phyloP scores from a whole-genome alignment of 2,888 invertebrate species.

The Penaeus monodon region DNA sequence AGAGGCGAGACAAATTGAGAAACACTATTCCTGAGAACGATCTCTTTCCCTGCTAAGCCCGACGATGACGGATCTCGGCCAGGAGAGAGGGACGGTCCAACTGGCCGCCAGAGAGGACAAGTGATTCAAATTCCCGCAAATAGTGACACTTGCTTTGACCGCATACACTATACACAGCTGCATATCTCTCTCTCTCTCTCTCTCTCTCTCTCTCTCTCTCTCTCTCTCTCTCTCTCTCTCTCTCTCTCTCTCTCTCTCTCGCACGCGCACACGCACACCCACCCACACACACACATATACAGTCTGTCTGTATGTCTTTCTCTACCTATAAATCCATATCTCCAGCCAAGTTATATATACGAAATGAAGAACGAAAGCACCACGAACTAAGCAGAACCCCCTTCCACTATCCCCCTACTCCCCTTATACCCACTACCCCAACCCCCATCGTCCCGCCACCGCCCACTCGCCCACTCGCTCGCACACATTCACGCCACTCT shows the following conservation, averaged over 20 bases:
- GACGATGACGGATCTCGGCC: too few species aligned
- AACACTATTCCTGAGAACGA: too few species aligned
- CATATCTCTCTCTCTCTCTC: too few species aligned
- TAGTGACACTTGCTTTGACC: background rate
- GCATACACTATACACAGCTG: slow-evolving; percentile 1
- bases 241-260: too few species aligned
- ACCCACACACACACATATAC: background rate
- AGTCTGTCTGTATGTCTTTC: slow-evolving; percentile 1
- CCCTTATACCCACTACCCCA: background rate
- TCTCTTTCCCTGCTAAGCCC: too few species aligned
- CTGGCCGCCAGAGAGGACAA: too few species aligned
- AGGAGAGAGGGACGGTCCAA: too few species aligned
- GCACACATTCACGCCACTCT: background rate
- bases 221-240: too few species aligned
- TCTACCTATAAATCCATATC: background rate
- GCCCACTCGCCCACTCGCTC: too few species aligned
- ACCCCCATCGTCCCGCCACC: background rate
- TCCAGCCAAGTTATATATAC: background rate
- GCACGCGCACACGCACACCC: background rate
- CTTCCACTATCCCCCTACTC: background rate
- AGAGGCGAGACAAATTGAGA: too few species aligned
- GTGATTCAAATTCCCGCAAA: too few species aligned
- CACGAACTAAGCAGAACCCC: background rate
- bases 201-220: too few species aligned
- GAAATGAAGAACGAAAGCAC: background rate